Evolutionary conservation across 2,888 invertebrate species (phyloP).

Genomic region (Plemyria rubiginata): DNA sequence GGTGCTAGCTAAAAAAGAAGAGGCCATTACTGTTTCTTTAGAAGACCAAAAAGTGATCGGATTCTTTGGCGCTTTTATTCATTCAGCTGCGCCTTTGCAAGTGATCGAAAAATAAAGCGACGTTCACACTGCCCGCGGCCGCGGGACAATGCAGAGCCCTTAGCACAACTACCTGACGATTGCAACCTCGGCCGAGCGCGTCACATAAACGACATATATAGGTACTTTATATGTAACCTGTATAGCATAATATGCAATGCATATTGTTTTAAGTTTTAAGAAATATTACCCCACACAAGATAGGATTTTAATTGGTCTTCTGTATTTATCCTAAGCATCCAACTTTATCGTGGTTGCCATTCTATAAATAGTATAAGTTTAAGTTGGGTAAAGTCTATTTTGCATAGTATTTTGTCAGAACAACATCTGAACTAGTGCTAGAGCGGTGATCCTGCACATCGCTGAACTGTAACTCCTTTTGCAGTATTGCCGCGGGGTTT

Average conservation of each 20-base stretch:
- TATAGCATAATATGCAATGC: too few species aligned
- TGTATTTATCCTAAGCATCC: too few species aligned
- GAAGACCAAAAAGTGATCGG: background rate
- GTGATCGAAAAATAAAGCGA: background rate
- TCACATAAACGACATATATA: too few species aligned
- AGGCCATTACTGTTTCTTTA: background rate
- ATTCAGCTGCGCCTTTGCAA: conserved; percentile 1
- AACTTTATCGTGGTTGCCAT: too few species aligned
- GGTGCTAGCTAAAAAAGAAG: too few species aligned
- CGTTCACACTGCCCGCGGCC: background rate
- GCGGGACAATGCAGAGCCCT: background rate
- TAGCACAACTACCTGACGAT: background rate
- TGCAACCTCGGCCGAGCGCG: background rate
- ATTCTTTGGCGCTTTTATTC: background rate
- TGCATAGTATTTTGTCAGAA: too few species aligned
- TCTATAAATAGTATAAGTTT: too few species aligned
- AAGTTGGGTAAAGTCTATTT: too few species aligned
- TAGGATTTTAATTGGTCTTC: too few species aligned
- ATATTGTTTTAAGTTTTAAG: too few species aligned
- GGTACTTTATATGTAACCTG: too few species aligned
- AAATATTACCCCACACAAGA: too few species aligned
- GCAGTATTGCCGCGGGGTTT: background rate
- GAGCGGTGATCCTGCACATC: background rate
- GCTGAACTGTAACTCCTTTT: background rate
- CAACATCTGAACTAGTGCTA: background rate